Conservation (phyloP, 2,113 vertebrate species). For the Melanerpes aurifrons region DNA sequence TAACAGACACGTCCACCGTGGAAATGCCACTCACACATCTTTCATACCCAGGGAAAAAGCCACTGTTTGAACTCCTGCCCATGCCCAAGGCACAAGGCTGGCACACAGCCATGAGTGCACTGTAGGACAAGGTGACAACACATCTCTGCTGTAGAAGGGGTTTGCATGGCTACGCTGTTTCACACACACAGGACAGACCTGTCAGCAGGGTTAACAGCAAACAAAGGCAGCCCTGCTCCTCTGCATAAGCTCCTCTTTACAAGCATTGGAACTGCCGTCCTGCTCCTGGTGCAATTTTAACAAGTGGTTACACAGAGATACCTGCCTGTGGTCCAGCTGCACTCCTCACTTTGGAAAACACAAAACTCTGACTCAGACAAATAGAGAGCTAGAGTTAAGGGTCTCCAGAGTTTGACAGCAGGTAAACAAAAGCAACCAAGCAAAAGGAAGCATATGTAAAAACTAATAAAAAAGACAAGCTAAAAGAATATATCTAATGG, state of each 20-base stretch:
- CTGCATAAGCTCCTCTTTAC: neutral
- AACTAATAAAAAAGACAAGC: neutral
- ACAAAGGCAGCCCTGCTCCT: neutral
- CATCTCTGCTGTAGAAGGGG: neutral
- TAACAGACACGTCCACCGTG: neutral
- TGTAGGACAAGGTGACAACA: neutral
- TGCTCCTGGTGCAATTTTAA: neutral
- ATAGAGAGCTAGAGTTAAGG: neutral
- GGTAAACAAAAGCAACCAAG: neutral
- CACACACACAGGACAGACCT: fast-evolving
- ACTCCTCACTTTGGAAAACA: neutral
- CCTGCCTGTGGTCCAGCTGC: neutral
- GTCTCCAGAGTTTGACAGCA: neutral
- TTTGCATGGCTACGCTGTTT: neutral
- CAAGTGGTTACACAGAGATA: neutral
- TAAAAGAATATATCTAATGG: neutral
- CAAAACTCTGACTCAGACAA: neutral
- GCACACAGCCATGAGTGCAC: neutral
- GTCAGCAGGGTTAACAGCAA: neutral
- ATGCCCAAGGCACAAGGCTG: fast-evolving
- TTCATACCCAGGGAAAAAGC: neutral
- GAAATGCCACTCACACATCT: neutral
- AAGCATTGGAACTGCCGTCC: neutral
- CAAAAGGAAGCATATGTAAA: neutral
- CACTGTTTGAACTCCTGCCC: neutral